Percentiles rank a stretch among this genome's conserved stretches.
phyloP scores from a whole-genome alignment of 2,113 vertebrate genomes.

The Varanus salvator region DNA sequence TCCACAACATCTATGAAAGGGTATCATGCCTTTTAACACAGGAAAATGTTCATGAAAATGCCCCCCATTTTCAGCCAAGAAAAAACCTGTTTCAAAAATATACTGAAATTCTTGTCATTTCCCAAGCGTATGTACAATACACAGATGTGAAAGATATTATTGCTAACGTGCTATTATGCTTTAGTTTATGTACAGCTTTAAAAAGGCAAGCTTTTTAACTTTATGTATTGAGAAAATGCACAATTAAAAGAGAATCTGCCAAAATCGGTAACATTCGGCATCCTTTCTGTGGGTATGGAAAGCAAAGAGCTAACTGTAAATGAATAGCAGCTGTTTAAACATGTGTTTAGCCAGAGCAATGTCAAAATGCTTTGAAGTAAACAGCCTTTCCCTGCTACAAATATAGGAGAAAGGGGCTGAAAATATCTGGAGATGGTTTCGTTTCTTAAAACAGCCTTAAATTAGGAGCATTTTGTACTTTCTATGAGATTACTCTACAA shows the following conservation, averaged over 20 bases:
- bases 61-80: background rate
- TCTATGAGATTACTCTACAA: background rate
- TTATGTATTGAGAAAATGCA: conserved; percentile 36
- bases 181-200: conserved; percentile 34
- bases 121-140: conserved; percentile 8
- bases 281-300: conserved; percentile 33
- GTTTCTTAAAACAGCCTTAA: conserved; percentile 8
- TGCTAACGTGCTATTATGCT: conserved; percentile 39
- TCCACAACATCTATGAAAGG: background rate
- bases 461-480: conserved; percentile 18
- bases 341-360: background rate
- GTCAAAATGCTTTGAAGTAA: conserved; percentile 12
- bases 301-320: conserved; percentile 49
- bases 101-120: conserved; percentile 26
- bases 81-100: conserved; percentile 25
- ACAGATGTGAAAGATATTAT: conserved; percentile 27
- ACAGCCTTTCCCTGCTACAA: background rate
- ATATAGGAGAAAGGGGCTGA: conserved; percentile 36
- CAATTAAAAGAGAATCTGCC: conserved; percentile 32
- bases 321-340: conserved; percentile 49
- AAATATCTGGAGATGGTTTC: background rate
- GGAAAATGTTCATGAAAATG: background rate
- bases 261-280: background rate
- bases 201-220: conserved; percentile 22
- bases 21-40: background rate